Evolutionary conservation across 1,140 invertebrate genomes (phyloP), one percentile per base, ranked within the genome.

Genomic region (Zaprionus lachaisei): DNA sequence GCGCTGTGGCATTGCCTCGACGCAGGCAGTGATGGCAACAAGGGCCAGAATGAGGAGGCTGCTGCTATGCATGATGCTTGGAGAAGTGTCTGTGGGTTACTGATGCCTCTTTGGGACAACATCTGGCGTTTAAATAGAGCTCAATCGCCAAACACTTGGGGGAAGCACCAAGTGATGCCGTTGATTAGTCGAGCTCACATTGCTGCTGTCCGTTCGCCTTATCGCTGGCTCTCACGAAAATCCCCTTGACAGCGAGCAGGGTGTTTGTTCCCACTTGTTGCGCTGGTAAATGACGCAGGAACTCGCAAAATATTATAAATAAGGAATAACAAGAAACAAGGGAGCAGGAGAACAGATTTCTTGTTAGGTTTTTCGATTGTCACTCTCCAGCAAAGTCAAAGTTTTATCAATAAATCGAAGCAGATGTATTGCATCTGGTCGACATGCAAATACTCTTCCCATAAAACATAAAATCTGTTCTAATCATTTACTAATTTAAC

Each of bases 11-110:
- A 73, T 51, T 14, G 84, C 73, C 15, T 92, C 90, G 15, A 71
- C 64, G 11, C 80, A 51, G 26, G 61, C 83, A 17, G 65, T 65
- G 2, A 92, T 63, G 14, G 85, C 71, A 20, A 84, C 74, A 11
- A 89, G 4, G 17, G 77, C 76, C 31, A 84, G 28, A 34, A 92
- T 72, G 41, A 82, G 14, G 57, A 77, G 70, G 76, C 56, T 84
- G 71, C 56, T 63, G 49, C 55, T 89, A 26, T 87, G 80, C 83
- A 87, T 87, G 55, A 14, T 77, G 64, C 51, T 67, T 63, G n/a
- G 17, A 51, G 4, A 31, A 77, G 5, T 37, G 63, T 38, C n/a
- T 17, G 17, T 12, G 37, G 34, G 24, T 62, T 17, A 72, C 70
- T 86, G 83, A 74, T 86, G 72, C 4, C 12, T 7, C 17, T 24